Evolutionary conservation across 1,140 invertebrate genomes (phyloP).

Genomic region (Drosophila kurseongensis): DNA sequence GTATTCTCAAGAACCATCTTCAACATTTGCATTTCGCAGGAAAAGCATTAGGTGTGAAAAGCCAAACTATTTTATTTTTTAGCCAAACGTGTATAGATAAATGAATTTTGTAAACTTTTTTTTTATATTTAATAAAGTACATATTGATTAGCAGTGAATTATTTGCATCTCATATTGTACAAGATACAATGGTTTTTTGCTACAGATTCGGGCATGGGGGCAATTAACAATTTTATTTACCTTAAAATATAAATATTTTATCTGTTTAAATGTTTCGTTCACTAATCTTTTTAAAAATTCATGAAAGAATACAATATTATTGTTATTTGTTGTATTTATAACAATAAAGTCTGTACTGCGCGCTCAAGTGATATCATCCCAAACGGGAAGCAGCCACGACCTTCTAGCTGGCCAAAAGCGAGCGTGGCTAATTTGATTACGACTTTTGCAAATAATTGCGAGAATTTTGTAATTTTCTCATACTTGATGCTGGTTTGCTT

Average conservation of each 20-base stretch:
- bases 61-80: not conserved
- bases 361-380: conserved; percentile 24
- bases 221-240: too few species aligned
- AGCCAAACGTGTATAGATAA: conserved; percentile 2
- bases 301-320: not conserved
- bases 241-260: too few species aligned
- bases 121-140: conserved; percentile 34
- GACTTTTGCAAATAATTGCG: conserved; percentile 28
- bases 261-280: too few species aligned
- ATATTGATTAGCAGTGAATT: not conserved
- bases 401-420: conserved; percentile 19
- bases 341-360: not conserved
- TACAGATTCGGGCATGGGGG: too few species aligned
- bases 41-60: conserved; percentile 18
- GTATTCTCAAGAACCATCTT: not conserved
- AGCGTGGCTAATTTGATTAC: conserved; percentile 43
- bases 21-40: conserved; percentile 16
- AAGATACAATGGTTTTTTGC: too few species aligned
- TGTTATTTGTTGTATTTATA: not conserved
- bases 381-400: conserved; percentile 7
- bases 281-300: too few species aligned
- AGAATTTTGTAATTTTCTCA: conserved; percentile 50
- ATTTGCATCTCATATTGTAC: too few species aligned
- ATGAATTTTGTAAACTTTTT: conserved; percentile 1
- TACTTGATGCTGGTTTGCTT: conserved; percentile 14